Percentiles rank a stretch among this genome's conserved stretches.
Evolutionary conservation across 1,140 invertebrate genomes (phyloP).

Genomic region (Drosophila paulistorum): DNA sequence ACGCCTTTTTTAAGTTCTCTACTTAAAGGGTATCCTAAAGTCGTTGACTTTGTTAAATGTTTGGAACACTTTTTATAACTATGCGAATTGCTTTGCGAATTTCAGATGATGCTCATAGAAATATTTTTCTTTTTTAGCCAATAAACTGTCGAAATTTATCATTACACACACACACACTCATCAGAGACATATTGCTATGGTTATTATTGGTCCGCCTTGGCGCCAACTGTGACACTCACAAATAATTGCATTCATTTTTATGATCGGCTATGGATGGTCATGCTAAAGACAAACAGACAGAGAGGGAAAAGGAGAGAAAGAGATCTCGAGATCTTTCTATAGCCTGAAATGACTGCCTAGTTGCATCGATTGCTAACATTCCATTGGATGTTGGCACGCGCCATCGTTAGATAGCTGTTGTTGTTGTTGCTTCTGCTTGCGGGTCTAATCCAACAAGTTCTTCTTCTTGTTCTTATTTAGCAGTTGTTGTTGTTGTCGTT

Average conservation of each 20-base stretch:
- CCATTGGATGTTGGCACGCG: constrained; percentile 68
- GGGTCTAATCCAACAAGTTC: constrained; percentile 80
- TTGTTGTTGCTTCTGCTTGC: constrained; percentile 35
- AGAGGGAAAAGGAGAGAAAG: neutral
- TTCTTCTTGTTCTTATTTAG: constrained; percentile 28
- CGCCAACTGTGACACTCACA: constrained; percentile 77
- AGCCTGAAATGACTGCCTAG: constrained; percentile 2
- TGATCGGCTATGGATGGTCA: constrained; percentile 54
- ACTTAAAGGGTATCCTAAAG: neutral
- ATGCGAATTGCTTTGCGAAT: constrained; percentile 5
- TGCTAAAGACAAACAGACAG: neutral
- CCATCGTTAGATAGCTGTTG: constrained; percentile 64
- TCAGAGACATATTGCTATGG: constrained; percentile 30
- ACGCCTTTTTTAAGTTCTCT: no score
- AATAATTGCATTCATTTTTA: constrained; percentile 78
- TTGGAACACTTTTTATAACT: neutral
- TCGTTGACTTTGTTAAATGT: neutral
- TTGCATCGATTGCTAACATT: constrained; percentile 61
- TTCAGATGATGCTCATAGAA: constrained; percentile 7
- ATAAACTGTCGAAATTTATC: constrained; percentile 80
- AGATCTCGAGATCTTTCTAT: constrained; percentile 37
- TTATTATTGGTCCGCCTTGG: constrained; percentile 57
- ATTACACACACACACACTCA: constrained; percentile 44
- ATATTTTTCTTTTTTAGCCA: constrained; percentile 26
- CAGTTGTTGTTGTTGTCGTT: constrained; percentile 60